Evolutionary conservation across 2,113 vertebrate genomes (phyloP).

Genomic region (Lepidothrix coronata): DNA sequence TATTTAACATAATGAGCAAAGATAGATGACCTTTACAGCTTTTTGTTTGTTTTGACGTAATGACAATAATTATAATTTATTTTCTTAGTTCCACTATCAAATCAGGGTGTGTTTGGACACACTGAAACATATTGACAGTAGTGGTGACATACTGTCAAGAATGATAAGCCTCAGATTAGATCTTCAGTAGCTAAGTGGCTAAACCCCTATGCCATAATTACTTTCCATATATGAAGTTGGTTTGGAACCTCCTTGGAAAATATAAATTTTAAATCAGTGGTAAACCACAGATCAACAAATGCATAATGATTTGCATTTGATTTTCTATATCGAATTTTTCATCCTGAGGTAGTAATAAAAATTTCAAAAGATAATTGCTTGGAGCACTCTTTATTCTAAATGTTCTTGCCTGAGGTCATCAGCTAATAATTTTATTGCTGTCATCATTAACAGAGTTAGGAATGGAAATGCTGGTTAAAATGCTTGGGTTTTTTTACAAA

Average conservation of each 20-base stretch:
- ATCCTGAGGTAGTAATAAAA: neutral
- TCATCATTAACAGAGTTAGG: neutral
- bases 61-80: neutral
- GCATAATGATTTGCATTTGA: neutral
- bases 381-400: neutral
- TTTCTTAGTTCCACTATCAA: neutral
- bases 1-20: neutral
- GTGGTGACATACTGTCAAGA: neutral
- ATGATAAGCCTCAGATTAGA: neutral
- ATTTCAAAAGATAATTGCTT: neutral
- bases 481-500: neutral
- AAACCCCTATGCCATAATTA: neutral
- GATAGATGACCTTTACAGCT: neutral
- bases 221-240: neutral
- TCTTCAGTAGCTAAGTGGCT: neutral
- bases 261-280: neutral
- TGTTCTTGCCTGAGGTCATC: neutral
- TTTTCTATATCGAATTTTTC: neutral
- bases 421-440: neutral
- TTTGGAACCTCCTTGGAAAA: neutral
- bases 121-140: neutral
- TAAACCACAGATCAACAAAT: neutral
- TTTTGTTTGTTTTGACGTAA: neutral
- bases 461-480: neutral
- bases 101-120: neutral